These are phyloP conservation scores for Ostrea edulis DNA, from an alignment of 1,140 invertebrate genomes.

Conservation along the genomic window DNA sequence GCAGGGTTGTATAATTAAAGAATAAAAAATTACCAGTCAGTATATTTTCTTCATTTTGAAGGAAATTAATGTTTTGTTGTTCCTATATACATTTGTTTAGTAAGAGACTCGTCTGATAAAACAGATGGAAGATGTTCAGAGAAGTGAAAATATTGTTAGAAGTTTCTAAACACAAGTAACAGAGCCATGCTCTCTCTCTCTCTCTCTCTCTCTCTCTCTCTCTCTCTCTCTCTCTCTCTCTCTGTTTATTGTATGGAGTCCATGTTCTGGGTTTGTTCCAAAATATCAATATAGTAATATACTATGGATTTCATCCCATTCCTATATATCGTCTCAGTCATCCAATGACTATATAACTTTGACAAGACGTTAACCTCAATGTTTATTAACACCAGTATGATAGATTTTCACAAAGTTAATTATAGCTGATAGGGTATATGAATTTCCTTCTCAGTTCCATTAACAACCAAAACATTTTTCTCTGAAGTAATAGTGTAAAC, in stretches of 20 bases:
- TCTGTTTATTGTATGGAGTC: conserved; percentile 5
- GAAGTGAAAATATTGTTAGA: conserved; percentile 1
- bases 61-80: background rate
- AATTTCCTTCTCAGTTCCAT: background rate
- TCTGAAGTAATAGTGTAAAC: background rate
- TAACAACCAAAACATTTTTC: background rate
- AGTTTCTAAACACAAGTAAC: background rate
- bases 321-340: background rate
- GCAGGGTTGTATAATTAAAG: background rate
- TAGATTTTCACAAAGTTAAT: conserved; percentile 4
- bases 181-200: background rate
- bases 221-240: too few relatives aligned
- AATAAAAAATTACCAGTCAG: background rate
- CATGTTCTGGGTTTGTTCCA: background rate
- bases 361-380: background rate
- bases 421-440: background rate
- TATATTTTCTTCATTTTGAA: background rate
- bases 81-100: background rate
- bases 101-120: conserved; percentile 4
- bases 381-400: background rate
- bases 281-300: background rate
- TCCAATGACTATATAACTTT: background rate
- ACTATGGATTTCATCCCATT: background rate
- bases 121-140: conserved; percentile 12
- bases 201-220: too few relatives aligned